Conservation (phyloP, 2,113 vertebrate species). For the Poeciliopsis occidentalis region DNA sequence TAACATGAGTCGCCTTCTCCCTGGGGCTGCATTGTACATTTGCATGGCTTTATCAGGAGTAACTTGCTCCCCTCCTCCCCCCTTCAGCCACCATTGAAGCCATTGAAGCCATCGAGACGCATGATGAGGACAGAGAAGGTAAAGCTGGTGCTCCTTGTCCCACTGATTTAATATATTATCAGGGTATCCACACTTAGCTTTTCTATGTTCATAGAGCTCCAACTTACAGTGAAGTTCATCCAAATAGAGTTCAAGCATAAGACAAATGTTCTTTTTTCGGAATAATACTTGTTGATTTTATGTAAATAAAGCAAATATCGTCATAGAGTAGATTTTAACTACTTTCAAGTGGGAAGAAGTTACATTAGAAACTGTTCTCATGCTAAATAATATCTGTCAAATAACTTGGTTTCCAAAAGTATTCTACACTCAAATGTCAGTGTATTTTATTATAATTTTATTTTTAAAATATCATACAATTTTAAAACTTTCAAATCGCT, state of each 20-base stretch:
- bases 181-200: slow-evolving; percentile 21
- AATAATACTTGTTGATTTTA: neutral
- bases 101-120: slow-evolving; percentile 85
- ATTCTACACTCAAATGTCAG: neutral
- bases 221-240: neutral
- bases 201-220: neutral
- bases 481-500: no score
- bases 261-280: neutral
- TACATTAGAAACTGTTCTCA: neutral
- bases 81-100: slow-evolving; percentile 85
- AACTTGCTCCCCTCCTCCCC: slow-evolving; percentile 80
- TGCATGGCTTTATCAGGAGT: slow-evolving; percentile 83
- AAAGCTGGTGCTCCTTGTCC: slow-evolving; percentile 62
- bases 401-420: neutral
- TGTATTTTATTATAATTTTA: no score
- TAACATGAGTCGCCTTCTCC: slow-evolving; percentile 51
- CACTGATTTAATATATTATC: slow-evolving; percentile 22
- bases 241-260: neutral
- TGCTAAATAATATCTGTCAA: neutral
- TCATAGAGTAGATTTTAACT: neutral
- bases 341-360: neutral
- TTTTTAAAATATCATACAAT: no score
- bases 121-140: slow-evolving; percentile 83
- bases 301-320: neutral
- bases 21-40: slow-evolving; percentile 69